Evolutionary conservation across 2,113 vertebrate genomes (phyloP).

Genomic region (Gorsachius goisagi): DNA sequence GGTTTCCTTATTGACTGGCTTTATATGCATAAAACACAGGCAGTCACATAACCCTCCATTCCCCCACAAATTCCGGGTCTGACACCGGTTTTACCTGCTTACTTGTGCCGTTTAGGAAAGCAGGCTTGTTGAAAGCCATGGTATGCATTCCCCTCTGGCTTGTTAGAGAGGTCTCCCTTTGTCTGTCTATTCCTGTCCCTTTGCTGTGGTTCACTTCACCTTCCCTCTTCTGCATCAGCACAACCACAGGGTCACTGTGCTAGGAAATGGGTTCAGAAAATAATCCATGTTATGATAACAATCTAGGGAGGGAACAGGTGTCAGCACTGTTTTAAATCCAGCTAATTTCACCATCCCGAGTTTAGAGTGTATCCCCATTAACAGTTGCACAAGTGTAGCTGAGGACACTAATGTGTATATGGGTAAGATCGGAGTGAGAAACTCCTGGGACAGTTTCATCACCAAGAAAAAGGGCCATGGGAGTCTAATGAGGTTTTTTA

Average conservation of each 20-base stretch:
- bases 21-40: not conserved
- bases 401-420: not conserved
- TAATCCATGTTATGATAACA: not conserved
- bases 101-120: not conserved
- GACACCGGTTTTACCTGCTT: not conserved
- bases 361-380: not conserved
- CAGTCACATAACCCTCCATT: not conserved
- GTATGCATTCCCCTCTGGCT: too few relatives aligned
- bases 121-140: not conserved
- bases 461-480: not conserved
- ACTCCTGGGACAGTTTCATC: not conserved
- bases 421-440: not conserved
- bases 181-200: not conserved
- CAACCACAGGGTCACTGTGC: not conserved
- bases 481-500: not conserved
- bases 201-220: not conserved
- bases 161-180: not conserved
- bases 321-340: not conserved
- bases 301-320: not conserved
- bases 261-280: not conserved
- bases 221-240: not conserved
- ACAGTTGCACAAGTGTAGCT: not conserved
- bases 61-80: not conserved
- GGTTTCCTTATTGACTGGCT: not conserved
- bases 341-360: not conserved